Evolutionary conservation across 1,140 invertebrate species (phyloP).

Genomic region (Portunus trituberculatus): DNA sequence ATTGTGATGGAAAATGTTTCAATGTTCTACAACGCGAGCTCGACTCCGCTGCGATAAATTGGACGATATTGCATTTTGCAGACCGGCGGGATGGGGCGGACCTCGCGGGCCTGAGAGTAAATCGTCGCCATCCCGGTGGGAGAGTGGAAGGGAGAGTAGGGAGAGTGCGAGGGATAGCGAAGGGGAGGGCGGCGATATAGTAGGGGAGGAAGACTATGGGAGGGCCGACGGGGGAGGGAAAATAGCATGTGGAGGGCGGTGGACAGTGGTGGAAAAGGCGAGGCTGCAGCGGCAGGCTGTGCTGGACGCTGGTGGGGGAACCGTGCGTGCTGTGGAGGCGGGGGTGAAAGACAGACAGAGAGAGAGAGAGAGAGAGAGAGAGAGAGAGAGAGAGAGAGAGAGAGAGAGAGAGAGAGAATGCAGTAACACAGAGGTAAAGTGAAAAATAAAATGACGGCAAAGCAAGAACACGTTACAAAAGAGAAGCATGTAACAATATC

Average conservation of each 20-base stretch:
- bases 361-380: background rate
- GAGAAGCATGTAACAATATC: background rate
- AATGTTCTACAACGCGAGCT: conserved; percentile 34
- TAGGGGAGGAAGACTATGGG: background rate
- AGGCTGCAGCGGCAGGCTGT: background rate
- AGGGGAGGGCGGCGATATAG: background rate
- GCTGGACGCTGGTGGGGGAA: background rate
- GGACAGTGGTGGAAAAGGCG: background rate
- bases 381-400: conserved; percentile 9
- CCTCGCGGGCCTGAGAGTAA: conserved; percentile 26
- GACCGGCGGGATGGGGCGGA: conserved; percentile 4
- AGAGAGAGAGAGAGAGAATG: background rate
- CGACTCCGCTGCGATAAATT: conserved; percentile 51
- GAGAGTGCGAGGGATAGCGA: background rate
- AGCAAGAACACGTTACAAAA: background rate
- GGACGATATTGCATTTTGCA: conserved; percentile 61
- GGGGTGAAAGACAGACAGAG: background rate
- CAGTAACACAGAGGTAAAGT: background rate
- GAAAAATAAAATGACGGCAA: background rate
- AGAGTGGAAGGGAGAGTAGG: background rate
- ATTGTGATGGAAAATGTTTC: conserved; percentile 55
- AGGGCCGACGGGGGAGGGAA: background rate
- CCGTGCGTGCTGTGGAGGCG: background rate
- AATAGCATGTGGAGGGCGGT: background rate
- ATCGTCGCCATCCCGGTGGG: conserved; percentile 34